Evolutionary conservation across 2,888 invertebrate species (phyloP), one percentile per base, ranked within the genome.

Genomic region (Diabrotica balteata): DNA sequence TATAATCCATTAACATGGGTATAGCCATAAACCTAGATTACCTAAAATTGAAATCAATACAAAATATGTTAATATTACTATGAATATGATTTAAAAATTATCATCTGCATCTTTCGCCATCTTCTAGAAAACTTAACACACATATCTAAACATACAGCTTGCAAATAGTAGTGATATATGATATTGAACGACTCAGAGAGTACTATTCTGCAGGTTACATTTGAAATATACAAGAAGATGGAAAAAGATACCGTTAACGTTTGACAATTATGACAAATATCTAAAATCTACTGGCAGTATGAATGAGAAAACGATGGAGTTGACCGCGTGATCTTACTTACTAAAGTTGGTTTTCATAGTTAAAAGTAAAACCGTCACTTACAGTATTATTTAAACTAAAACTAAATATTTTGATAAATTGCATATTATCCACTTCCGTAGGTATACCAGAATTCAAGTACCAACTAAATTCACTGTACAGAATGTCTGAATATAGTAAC

Each of bases 231-330:
- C 44, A 47, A 60, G 32, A 43, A 50, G 43, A 55, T 54, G 55
- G 46, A 32, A 59, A 53, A 43, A 58, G 63, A 52, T 50, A 50
- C 55, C 52, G 57, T 44, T 42, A 52, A 54, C 45, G 32, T 32
- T 32, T 66, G 68, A 66, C 64, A 69, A 65, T 74, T 73, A 77
- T 77, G 76, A 77, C 73, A 77, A 74, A 76, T 75, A 67, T 74
- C 78, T 79, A 78, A 81, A 75, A 78, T 75, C 84, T 84, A 84
- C 83, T 84, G 84, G 84, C 84, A 84, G 84, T 84, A 84, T 83
- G 83, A 81, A 77, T 79, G 77, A 78, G 55, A 77, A 61, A 77
- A 70, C 72, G 64, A 75, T 76, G 75, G 71, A 71, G 63, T 70
- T 69, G 72, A 73, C 71, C 78, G 77, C 74, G 77, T 77, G 77